Evolutionary conservation across 2,797 vertebrate species (phyloP).

Genomic region (Halcyon leucocephala): DNA sequence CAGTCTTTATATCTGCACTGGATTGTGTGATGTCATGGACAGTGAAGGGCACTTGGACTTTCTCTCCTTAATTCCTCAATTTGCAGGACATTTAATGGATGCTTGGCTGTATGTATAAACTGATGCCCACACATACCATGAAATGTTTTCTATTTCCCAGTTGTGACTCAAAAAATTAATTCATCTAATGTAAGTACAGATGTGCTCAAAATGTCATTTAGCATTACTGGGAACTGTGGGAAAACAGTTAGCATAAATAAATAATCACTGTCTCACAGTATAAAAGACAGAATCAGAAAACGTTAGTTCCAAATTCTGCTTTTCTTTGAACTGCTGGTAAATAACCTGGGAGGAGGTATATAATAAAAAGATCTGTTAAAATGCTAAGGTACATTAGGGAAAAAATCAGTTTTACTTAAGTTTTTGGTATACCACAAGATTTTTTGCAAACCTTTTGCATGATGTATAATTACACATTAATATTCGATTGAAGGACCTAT

Average conservation of each 20-base stretch:
- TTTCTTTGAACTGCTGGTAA: neutral
- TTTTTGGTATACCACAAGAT: neutral
- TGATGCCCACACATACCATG: neutral
- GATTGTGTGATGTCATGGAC: accelerated
- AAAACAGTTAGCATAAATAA: conserved; percentile 46
- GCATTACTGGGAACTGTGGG: neutral
- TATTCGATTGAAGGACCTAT: neutral
- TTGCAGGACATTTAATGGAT: neutral
- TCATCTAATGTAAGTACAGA: conserved; percentile 2
- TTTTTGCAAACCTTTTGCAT: neutral
- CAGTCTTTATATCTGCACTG: neutral
- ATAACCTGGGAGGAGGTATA: neutral
- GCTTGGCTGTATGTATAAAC: neutral
- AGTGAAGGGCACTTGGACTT: neutral
- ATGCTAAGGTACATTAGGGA: accelerated
- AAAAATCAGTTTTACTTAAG: neutral
- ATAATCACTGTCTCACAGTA: neutral
- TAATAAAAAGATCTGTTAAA: neutral
- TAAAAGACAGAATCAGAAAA: neutral
- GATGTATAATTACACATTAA: neutral
- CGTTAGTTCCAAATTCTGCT: neutral
- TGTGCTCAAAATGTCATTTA: conserved; percentile 58
- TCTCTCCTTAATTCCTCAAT: neutral
- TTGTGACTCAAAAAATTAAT: neutral
- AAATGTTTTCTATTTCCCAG: neutral